These are phyloP conservation scores for Gasteruption jaculator DNA, from an alignment of 2,888 invertebrate species.

Conservation along the genomic window DNA sequence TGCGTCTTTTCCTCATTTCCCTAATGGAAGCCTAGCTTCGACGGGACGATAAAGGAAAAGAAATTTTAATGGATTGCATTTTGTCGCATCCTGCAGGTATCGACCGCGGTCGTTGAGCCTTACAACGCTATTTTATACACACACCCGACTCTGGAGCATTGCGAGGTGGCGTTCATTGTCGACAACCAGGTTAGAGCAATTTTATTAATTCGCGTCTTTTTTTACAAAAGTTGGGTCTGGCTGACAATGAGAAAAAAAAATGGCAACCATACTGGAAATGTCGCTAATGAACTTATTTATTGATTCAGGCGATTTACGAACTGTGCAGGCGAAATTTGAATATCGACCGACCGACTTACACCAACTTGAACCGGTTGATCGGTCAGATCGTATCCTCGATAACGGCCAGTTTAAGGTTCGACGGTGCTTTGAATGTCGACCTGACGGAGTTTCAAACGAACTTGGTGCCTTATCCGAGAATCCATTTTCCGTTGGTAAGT, in stretches of 20 bases:
- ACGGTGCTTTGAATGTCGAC: constrained; percentile 70
- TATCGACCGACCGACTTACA: constrained; percentile 64
- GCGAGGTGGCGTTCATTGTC: constrained; percentile 46
- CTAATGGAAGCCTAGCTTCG: neutral
- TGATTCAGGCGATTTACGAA: constrained; percentile 38
- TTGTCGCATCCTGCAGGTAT: constrained; percentile 49
- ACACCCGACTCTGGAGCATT: constrained; percentile 45
- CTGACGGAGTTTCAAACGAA: constrained; percentile 60
- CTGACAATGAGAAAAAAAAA: neutral
- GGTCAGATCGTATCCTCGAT: constrained; percentile 82
- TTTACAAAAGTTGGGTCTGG: neutral
- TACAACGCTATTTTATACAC: constrained; percentile 47
- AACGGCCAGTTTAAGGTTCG: constrained; percentile 82
- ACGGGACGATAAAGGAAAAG: constrained; percentile 1
- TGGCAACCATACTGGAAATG: neutral
- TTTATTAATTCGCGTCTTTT: neutral
- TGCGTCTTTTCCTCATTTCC: neutral
- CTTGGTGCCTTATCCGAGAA: constrained; percentile 86
- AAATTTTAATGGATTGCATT: neutral
- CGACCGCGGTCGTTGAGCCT: constrained; percentile 46
- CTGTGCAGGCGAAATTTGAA: constrained; percentile 55
- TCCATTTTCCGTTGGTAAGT: constrained; percentile 70
- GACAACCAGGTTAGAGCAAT: constrained; percentile 43
- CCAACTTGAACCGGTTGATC: constrained; percentile 66
- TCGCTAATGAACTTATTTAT: no score